Evolutionary conservation across 2,888 invertebrate genomes (phyloP), one percentile per base, ranked within the genome.

Genomic region (Sarcophaga rosellei): DNA sequence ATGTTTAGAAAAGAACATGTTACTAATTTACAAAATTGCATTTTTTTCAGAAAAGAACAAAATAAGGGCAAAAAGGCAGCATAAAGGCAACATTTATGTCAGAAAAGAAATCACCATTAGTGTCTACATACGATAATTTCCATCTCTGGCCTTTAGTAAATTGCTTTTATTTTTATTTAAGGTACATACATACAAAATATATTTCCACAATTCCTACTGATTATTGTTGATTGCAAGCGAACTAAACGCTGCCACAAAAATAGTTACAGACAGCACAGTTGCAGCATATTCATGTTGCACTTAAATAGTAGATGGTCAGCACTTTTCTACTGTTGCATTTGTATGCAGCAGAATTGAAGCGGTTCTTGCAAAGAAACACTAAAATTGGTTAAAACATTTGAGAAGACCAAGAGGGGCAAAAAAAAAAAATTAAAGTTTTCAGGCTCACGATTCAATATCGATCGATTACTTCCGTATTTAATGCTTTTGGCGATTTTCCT

Each of bases 401-500:
- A 23, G 10, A 59, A 35, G 35, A 35, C 35, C 35, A 35, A 35
- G 10, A 8, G 35, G 6, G 6, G n/a, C n/a, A n/a, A n/a, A n/a
- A 70, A 45, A 72, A 74, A 83, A 79, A 73, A 84, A 53, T 61
- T 61, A 61, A 66, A 78, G 45, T 62, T 62, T 75, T 78, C 73
- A 80, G n/a, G 69, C 70, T 86, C 86, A 86, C 86, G 86, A 86
- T 69, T 86, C 77, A 81, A 86, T 78, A 84, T 81, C 85, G 79
- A 87, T 82, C 85, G 85, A 82, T 87, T 87, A 85, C 87, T 87
- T 85, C 87, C 87, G 87, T 84, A 87, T 85, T 85, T 87, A 73
- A 83, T 85, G 86, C 86, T 83, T 47, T 70, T 86, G 84, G 86
- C 86, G n/a, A 78, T 74, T 70, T 72, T 75, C 12, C 61, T 68